Percentiles rank a stretch among this genome's conserved stretches.
phyloP scores from a whole-genome alignment of 2,113 vertebrate genomes.

The Oncorhynchus nerka region DNA sequence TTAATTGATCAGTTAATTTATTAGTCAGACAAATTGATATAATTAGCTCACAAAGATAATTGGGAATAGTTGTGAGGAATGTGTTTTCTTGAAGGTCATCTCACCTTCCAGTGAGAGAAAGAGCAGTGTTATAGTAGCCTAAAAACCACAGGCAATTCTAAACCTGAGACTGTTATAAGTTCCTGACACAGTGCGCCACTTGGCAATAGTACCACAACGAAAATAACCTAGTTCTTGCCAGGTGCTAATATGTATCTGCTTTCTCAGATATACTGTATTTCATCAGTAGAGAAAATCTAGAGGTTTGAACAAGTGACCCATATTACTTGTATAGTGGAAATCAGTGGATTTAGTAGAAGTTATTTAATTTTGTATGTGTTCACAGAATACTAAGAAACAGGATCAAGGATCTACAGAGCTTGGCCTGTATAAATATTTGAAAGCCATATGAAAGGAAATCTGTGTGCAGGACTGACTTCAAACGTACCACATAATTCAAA shows the following conservation, averaged over 20 bases:
- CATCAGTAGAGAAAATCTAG: background rate
- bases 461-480: slow-evolving; percentile 21
- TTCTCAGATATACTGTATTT: background rate
- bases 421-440: slow-evolving; percentile 32
- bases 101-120: background rate
- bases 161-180: background rate
- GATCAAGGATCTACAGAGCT: background rate
- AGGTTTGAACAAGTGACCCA: background rate
- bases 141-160: background rate
- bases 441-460: slow-evolving; percentile 17
- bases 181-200: background rate
- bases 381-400: background rate
- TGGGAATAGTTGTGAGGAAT: background rate
- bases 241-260: background rate
- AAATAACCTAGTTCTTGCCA: background rate
- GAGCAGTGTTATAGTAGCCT: background rate
- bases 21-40: background rate
- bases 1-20: background rate
- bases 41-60: background rate
- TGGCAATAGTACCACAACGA: background rate
- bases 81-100: background rate
- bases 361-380: background rate
- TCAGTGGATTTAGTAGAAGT: background rate
- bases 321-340: background rate
- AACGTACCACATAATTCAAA: background rate